Base-by-base conservation (phyloP, 2,888 invertebrate species). In the Andrena minutula region DNA sequence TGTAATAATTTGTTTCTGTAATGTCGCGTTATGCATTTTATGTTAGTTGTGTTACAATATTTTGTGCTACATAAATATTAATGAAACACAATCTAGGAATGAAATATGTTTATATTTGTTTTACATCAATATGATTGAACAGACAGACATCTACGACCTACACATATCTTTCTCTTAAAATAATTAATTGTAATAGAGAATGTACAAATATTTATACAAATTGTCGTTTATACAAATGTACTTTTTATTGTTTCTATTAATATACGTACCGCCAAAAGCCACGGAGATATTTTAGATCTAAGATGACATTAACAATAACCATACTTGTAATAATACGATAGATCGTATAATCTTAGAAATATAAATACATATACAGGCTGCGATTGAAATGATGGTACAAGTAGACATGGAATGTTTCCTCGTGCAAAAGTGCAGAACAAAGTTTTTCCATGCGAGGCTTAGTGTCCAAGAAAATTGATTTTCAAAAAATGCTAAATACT, bases 161-260 rank as follows among this genome's bases (percentile, higher is more conserved):
- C 12, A 51, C 60, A 61, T 51, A 47, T 66, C 51, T 69, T 69
- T 64, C 30, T 23, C 56, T 23, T 30, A 26, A 41, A 16, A 12
- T 47, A 53, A 51, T 58, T 58, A 70, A 26, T 30, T 65, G 10
- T 30, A 60, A 61, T 53, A n/a, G n/a, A 16, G 51, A 58, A 58
- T 70, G 47, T 64, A 82, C 41, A 74, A 69, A 74, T 28, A 72
- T 41, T 74, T 74, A 72, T 75, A 78, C 5, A 66, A 60, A 73
- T 56, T 73, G 16, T 12, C 32, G 26, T 65, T 74, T 74, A 60
- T 65, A 35, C 7, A 32, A 49, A 12, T 12, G 28, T 41, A 83
- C 23, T 32, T 41, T 71, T 60, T 72, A 58, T 75, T 58, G 12
- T 75, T 66, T 68, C 26, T 30, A 8, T 73, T 47, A 68, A 23